Evolutionary conservation across 2,113 vertebrate species (phyloP).

Genomic region (Syrmaticus mikado): DNA sequence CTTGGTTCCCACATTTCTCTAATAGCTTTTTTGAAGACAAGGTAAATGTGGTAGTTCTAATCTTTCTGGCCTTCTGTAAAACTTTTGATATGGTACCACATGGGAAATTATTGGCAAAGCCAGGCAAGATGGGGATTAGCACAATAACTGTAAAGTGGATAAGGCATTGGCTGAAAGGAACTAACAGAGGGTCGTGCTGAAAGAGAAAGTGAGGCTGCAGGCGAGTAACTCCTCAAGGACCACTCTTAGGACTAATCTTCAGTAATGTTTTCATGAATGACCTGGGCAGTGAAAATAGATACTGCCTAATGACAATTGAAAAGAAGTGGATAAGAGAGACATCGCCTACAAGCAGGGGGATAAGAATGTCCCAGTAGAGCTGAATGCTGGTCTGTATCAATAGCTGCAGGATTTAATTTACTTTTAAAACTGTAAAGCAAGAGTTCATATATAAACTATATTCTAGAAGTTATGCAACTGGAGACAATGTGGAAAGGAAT

Average conservation of each 20-base stretch:
- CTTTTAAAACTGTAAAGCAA: neutral
- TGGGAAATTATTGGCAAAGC: constrained; percentile 31
- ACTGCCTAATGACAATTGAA: neutral
- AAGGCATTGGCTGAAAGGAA: neutral
- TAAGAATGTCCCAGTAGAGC: neutral
- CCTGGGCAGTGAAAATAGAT: neutral
- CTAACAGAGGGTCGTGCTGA: neutral
- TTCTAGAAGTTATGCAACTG: neutral
- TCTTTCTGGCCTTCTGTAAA: neutral
- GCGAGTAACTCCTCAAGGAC: neutral
- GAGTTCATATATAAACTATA: neutral
- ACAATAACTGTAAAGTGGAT: neutral
- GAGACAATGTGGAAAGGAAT: neutral
- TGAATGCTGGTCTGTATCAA: neutral
- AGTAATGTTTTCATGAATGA: neutral
- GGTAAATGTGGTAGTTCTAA: neutral
- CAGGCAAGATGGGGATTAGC: neutral
- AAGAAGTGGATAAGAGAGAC: neutral
- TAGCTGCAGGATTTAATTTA: neutral
- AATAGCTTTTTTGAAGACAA: constrained; percentile 13
- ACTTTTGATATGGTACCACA: neutral
- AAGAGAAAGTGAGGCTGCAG: neutral
- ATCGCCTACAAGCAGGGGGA: neutral
- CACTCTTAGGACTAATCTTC: neutral
- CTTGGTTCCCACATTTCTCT: constrained; percentile 22